These are phyloP conservation scores for Erynnis tages DNA, from an alignment of 2,888 invertebrate species.

Conservation along the genomic window DNA sequence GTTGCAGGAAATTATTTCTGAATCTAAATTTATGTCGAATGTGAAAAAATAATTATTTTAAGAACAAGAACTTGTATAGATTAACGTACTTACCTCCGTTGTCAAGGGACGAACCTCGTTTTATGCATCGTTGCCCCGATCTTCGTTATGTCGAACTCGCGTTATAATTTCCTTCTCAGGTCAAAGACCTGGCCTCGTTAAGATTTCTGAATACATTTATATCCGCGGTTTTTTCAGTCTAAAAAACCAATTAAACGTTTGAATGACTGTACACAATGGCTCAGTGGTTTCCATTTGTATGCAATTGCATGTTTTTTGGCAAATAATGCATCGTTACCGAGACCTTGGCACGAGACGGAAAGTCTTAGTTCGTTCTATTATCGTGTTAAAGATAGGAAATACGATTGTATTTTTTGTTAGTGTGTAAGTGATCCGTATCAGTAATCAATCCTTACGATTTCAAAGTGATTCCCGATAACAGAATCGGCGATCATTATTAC, in stretches of 20 bases:
- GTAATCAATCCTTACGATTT: too few species aligned
- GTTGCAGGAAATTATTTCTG: too few species aligned
- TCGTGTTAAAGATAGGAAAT: too few species aligned
- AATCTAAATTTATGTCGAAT: too few species aligned
- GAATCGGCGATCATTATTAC: too few species aligned
- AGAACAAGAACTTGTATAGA: too few species aligned
- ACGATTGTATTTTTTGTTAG: too few species aligned
- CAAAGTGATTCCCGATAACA: too few species aligned
- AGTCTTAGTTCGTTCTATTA: background rate
- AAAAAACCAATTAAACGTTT: background rate
- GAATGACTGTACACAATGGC: background rate
- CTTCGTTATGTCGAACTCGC: conserved; percentile 41
- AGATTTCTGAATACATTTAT: background rate
- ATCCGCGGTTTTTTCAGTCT: background rate
- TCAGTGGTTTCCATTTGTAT: conserved; percentile 4
- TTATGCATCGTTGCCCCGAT: conserved; percentile 51
- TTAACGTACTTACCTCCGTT: background rate
- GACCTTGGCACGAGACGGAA: background rate
- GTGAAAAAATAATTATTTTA: too few species aligned
- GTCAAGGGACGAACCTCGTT: conserved; percentile 51
- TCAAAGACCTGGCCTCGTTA: conserved; percentile 13
- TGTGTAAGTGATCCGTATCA: too few species aligned
- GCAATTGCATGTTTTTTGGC: conserved; percentile 7
- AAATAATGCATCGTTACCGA: background rate
- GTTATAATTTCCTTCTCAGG: conserved; percentile 22